Base-by-base conservation (phyloP, 1,140 invertebrate species). In the Drosophila nigromelanica region DNA sequence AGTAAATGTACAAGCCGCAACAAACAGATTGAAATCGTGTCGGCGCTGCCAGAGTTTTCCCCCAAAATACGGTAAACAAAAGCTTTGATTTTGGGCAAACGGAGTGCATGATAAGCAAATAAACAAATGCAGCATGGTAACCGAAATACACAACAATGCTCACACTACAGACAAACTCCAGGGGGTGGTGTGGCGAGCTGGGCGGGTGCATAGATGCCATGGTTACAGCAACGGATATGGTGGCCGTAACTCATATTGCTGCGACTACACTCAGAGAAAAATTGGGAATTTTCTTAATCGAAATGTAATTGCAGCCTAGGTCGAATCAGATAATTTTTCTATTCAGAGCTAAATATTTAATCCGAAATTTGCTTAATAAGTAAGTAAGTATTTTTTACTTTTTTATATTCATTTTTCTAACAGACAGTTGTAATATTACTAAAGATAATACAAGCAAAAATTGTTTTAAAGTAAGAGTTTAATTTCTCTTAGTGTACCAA, bases 31-130 rank as follows among this genome's bases (percentile, higher is more conserved):
- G 14, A 45, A 43, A 59, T 51, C 39, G n/a, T 43, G 21, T 45
- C 27, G 30, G 43, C 54, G 15, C 37, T 42, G 43, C 63, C 39
- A 64, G 33, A 43, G 15, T 39, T 60, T 68, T 60, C 27, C 30
- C 18, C 18, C 18, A 15, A 66, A 66, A 35, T 61, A 8, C 12
- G 15, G 45, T 27, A 59, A 51, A 59, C 48, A 68, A 69, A 74
- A 60, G 70, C 62, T 77, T 80, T 80, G 80, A 83, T 80, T 85
- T 83, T 70, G 52, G 69, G 55, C 81, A 87, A 78, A 83, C 80
- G 45, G 50, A 70, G 45, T 64, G 64, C 75, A 78, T 68, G 68
- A 52, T 72, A 67, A 78, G 74, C 66, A 82, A 82, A 80, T 77
- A 82, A 82, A 77, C 80, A 85, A 68, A 75, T 12, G 43, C 54